phyloP scores from a whole-genome alignment of 2,888 invertebrate genomes.

The Pristionchus mayeri region DNA sequence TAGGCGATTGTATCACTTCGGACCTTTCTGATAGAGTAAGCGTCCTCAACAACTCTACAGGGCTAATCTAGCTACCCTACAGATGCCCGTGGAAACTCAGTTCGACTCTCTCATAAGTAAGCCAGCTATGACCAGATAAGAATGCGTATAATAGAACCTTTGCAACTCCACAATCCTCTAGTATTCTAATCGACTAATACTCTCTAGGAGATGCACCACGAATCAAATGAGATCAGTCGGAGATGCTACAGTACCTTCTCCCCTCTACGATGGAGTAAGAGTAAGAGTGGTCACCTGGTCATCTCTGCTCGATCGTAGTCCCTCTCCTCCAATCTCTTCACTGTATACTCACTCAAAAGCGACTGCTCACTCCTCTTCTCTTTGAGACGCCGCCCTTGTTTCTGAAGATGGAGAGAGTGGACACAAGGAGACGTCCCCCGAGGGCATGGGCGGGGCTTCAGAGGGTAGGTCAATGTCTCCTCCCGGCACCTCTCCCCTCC shows the following conservation, averaged over 20 bases:
- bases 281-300: background rate
- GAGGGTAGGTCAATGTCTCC: background rate
- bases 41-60: too few species aligned
- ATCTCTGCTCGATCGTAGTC: background rate
- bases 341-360: conserved; percentile 35
- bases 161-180: too few species aligned
- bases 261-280: background rate
- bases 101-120: too few species aligned
- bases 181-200: too few species aligned
- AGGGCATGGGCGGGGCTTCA: conserved; percentile 27
- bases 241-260: background rate
- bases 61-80: too few species aligned
- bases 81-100: too few species aligned
- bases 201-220: background rate
- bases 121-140: too few species aligned
- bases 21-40: too few species aligned
- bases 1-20: too few species aligned
- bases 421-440: background rate
- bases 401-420: conserved; percentile 3
- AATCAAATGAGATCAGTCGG: background rate
- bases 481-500: background rate
- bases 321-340: background rate
- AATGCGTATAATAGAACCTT: background rate
- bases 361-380: background rate
- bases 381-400: background rate